Evolutionary conservation across 2,888 invertebrate species (phyloP).

Genomic region (Eumerus sabulonum): DNA sequence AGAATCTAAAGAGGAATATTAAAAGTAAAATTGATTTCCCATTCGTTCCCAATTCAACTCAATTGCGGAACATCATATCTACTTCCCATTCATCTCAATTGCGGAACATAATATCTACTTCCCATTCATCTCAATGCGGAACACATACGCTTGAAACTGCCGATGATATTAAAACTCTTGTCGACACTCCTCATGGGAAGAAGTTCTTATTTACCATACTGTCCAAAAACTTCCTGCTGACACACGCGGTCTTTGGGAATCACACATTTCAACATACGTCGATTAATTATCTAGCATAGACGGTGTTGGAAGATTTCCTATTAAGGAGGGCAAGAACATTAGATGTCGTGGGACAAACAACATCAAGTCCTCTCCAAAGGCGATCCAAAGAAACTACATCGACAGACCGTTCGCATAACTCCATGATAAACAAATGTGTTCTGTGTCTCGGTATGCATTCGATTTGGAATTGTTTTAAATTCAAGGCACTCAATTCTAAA

Average conservation of each 20-base stretch:
- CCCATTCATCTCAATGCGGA: no score
- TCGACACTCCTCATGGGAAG: conserved; percentile 30
- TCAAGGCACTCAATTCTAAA: conserved; percentile 12
- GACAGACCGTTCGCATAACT: neutral
- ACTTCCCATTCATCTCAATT: no score
- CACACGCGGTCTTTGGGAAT: conserved; percentile 25
- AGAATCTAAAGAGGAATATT: no score
- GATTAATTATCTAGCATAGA: neutral
- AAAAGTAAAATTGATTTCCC: no score
- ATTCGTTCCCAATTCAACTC: no score
- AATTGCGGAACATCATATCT: no score
- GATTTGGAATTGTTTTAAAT: conserved; percentile 37
- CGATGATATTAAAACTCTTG: neutral
- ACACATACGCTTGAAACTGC: no score
- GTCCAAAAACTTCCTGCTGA: conserved; percentile 17
- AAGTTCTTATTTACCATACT: conserved; percentile 34
- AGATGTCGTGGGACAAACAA: neutral
- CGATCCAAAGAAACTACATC: neutral
- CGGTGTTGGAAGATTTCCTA: neutral
- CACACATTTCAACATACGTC: conserved; percentile 4
- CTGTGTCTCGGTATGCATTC: conserved; percentile 16
- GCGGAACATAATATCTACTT: no score
- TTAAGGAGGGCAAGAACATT: neutral
- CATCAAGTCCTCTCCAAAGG: neutral
- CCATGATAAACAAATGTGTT: neutral